These are phyloP conservation scores for Parelbella ahira DNA, from an alignment of 2,888 invertebrate species.

Conservation along the genomic window DNA sequence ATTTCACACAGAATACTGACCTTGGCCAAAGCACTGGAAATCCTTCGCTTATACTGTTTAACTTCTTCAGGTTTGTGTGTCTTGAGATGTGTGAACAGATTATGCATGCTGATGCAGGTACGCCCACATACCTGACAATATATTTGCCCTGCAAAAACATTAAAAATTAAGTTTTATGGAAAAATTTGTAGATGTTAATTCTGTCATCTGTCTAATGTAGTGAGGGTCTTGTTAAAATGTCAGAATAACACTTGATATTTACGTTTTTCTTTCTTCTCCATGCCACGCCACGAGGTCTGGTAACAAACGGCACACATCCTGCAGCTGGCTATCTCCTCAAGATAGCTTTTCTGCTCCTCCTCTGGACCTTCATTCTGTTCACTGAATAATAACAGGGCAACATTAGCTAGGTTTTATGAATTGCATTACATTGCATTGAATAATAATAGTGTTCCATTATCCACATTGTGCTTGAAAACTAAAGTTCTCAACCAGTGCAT, in stretches of 20 bases:
- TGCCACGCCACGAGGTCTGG: conserved; percentile 58
- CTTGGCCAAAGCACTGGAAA: conserved; percentile 45
- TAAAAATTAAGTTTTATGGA: not conserved
- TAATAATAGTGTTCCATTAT: no score
- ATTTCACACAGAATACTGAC: no score
- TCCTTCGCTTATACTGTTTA: conserved; percentile 34
- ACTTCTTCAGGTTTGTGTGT: conserved; percentile 44
- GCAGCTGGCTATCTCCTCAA: conserved; percentile 49
- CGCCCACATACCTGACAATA: conserved; percentile 52
- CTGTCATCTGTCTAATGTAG: not conserved
- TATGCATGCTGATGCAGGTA: conserved; percentile 52
- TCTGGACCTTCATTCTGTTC: conserved; percentile 19
- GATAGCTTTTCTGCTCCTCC: conserved; percentile 33
- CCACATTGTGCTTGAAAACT: no score
- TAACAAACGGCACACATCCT: conserved; percentile 58
- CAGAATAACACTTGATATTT: no score
- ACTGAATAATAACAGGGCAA: no score
- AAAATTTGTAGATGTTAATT: not conserved
- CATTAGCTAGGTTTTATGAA: no score
- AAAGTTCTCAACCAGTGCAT: no score
- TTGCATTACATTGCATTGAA: not conserved
- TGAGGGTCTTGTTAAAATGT: no score
- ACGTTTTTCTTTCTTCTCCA: no score
- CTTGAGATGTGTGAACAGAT: conserved; percentile 54
- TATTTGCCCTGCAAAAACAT: conserved; percentile 38